Evolutionary conservation across 92 coral and sea anemone species (phyloP).

Genomic region (Muricea muricata): DNA sequence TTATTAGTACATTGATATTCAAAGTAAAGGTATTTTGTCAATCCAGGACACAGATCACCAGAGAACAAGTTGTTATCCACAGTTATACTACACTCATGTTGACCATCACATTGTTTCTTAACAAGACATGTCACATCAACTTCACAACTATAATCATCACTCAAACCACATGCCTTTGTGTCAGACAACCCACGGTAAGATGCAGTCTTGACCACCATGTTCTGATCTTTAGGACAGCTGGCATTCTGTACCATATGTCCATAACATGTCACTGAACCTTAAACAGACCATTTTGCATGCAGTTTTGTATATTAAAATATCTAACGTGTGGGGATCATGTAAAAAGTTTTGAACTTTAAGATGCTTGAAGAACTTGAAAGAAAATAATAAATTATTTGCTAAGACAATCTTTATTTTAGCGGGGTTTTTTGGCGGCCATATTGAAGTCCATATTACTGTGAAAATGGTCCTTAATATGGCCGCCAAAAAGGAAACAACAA

Average conservation of each 20-base stretch:
- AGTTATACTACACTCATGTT: neutral
- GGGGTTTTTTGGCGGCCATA: no score
- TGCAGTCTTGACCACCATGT: conserved; percentile 4
- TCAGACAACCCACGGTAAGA: neutral
- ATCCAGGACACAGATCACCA: neutral
- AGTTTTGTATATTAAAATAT: no score
- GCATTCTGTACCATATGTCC: neutral
- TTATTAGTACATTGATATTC: neutral
- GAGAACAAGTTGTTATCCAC: neutral
- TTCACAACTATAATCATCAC: neutral
- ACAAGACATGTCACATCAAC: neutral
- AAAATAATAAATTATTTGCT: no score
- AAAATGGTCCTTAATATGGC: no score
- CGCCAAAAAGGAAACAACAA: no score
- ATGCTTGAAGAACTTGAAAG: no score
- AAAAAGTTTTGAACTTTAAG: no score
- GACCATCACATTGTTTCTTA: neutral
- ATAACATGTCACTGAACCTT: neutral
- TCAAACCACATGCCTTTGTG: neutral
- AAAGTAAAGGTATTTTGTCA: neutral
- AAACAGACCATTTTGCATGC: neutral
- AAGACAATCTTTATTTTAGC: no score
- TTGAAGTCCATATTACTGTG: no score
- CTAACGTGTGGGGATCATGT: no score
- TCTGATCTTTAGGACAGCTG: neutral